Percentiles rank a stretch among this genome's conserved stretches.
phyloP scores from a whole-genome alignment of 1,140 invertebrate species.

The Leptoteleia sp. region DNA sequence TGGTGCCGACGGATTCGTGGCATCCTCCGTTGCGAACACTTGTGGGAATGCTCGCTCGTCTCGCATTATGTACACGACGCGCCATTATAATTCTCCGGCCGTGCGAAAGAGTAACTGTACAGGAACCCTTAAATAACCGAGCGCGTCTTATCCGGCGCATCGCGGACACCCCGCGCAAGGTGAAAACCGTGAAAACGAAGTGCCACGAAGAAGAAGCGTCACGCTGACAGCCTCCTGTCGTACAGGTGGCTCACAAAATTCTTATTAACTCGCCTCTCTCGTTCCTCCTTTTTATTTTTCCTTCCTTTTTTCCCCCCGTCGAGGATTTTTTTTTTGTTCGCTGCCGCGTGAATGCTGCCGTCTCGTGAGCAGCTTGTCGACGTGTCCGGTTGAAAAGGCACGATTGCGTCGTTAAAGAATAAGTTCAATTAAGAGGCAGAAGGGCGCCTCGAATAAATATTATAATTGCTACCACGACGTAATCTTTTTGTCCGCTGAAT shows the following conservation, averaged over 20 bases:
- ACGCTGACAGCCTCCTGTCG: constrained; percentile 61
- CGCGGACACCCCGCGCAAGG: constrained; percentile 66
- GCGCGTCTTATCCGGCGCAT: constrained; percentile 67
- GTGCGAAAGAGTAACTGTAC: constrained; percentile 74
- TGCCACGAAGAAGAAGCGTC: constrained; percentile 59
- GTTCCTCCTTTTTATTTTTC: constrained; percentile 35
- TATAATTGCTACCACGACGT: constrained; percentile 46
- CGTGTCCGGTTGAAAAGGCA: constrained; percentile 58
- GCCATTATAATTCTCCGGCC: constrained; percentile 74
- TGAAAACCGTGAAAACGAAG: constrained; percentile 56
- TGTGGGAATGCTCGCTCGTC: constrained; percentile 57
- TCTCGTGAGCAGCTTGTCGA: constrained; percentile 57
- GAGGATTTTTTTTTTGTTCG: constrained; percentile 39
- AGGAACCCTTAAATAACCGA: constrained; percentile 72
- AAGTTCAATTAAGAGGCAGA: constrained; percentile 58
- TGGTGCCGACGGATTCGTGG: too few relatives aligned
- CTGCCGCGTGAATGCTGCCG: constrained; percentile 43
- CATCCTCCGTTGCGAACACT: constrained; percentile 23
- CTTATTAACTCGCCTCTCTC: constrained; percentile 59
- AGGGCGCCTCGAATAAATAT: constrained; percentile 52
- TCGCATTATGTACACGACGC: constrained; percentile 54
- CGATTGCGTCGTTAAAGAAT: constrained; percentile 54
- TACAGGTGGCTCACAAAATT: constrained; percentile 63
- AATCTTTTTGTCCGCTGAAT: constrained; percentile 17
- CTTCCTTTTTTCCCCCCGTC: constrained; percentile 10